Evolutionary conservation across 2,113 vertebrate species (phyloP).

Genomic region (Epinephelus lanceolatus): DNA sequence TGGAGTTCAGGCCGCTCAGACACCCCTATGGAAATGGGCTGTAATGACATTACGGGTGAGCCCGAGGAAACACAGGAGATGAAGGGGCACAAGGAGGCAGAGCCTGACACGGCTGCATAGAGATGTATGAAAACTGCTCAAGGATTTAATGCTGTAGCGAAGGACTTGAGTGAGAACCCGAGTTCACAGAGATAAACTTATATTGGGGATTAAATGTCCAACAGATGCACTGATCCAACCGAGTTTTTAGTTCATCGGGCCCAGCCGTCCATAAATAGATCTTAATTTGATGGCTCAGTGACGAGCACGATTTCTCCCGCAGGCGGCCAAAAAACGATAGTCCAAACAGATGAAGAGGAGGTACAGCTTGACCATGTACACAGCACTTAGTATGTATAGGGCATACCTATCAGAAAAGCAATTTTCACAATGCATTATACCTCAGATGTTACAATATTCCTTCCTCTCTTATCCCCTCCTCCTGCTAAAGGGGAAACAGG

Average conservation of each 20-base stretch:
- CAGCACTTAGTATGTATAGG: constrained; percentile 69
- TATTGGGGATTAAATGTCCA: constrained; percentile 50
- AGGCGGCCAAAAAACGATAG: constrained; percentile 22
- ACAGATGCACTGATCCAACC: constrained; percentile 39
- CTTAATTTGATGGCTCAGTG: constrained; percentile 65
- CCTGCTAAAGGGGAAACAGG: constrained; percentile 74
- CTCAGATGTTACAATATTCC: constrained; percentile 68
- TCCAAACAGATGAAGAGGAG: constrained; percentile 52
- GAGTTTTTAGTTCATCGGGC: constrained; percentile 53
- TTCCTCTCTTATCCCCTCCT: constrained; percentile 59
- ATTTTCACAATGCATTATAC: constrained; percentile 73
- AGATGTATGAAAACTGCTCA: constrained; percentile 55
- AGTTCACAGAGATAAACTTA: constrained; percentile 53
- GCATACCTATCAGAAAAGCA: constrained; percentile 75
- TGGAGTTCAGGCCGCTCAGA: constrained; percentile 53
- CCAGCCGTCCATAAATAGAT: constrained; percentile 52
- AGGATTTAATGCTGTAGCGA: constrained; percentile 45
- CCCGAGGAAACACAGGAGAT: constrained; percentile 57
- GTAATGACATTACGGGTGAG: constrained; percentile 74
- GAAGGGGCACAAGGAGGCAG: constrained; percentile 59
- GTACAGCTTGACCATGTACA: constrained; percentile 49
- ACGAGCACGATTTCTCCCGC: constrained; percentile 31
- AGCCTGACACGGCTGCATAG: constrained; percentile 37
- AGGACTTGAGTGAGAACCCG: constrained; percentile 14
- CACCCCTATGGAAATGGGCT: constrained; percentile 62